Evolutionary conservation across 1,140 invertebrate species (phyloP), one percentile per base, ranked within the genome.

Genomic region (Atta texana): DNA sequence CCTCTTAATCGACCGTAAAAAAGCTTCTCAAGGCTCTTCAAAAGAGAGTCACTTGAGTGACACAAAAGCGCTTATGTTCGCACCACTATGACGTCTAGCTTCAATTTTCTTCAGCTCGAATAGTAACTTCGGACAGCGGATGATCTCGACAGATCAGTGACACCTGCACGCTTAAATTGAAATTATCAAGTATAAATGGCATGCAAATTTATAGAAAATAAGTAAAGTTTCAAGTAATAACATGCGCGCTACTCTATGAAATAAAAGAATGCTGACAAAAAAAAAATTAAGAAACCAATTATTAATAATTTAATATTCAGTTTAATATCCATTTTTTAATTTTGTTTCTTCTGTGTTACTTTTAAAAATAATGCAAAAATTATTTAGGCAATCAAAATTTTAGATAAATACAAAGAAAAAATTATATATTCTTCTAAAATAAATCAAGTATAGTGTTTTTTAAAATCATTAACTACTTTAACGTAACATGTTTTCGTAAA

Each of bases 1-100:
- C 16, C 78, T 81, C 66, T 71, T 90, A 89, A 90, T 90, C 89
- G 88, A n/a, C 51, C 85, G 86, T 91, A 87, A 91, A 89, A 87
- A 87, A 75, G 51, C 85, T 87, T 87, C 88, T 92, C 84, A 34
- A 84, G 28, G 2, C n/a, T n/a, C n/a, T 18, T 74, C 68, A 87
- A 90, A 68, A 49, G 51, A 64, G 16, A 64, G 31, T 74, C 89
- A 89, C 85, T 87, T 24, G 55, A 74, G 69, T 63, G n/a, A 28
- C 28, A 84, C 39, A 84, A 84, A 84, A 34, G 55, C 80, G 80
- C 72, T 84, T 84, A 44, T 75, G 69, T 84, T 75, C 69, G 28
- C 80, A 61, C 80, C 68, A 61, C n/a, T 74, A 31, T 84, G 44
- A 84, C 69, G 55, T 75, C 24, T 51, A 51, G 28, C 39, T 74